Evolutionary conservation across 2,888 invertebrate species (phyloP), one percentile per base, ranked within the genome.

Genomic region (Cacoxenus indagator): DNA sequence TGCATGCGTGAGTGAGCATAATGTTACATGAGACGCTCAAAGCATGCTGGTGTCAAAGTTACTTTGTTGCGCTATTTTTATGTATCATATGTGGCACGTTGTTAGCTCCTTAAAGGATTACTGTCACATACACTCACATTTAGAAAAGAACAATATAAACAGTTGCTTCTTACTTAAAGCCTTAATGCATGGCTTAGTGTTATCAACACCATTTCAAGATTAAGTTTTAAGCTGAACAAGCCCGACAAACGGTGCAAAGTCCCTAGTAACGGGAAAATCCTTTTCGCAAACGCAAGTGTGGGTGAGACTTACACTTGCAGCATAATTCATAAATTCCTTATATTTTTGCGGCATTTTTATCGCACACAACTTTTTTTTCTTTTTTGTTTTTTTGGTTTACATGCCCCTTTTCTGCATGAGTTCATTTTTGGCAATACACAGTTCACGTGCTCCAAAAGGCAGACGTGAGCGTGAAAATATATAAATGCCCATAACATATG

Each of bases 121-220:
- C 37, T 37, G 8, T 37, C 37, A 37, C 2, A 37, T 14, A 37
- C 37, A 37, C 37, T 11, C 37, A 37, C 37, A 1, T 1, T 11
- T 14, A 37, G 1, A 55, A 9, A 55, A 22, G 17, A 22, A n/a
- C 55, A 55, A 61, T 14, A 22, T 61, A 22, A 26, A 19, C 8
- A 6, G 24, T 22, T 14, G 14, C 14, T 37, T 37, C 37, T 37
- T 14, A 14, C 17, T 57, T 14, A 62, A 62, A 27, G 45, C 61
- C n/a, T 24, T 43, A 26, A 43, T 43, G 45, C 31, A 26, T 17
- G 11, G 45, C 61, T 62, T 62, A 29, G 45, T 43, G 43, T 24
- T 62, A 62, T 62, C 61, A 62, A 62, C 61, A 24, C 37, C 22
- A 11, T 24, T 62, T 62, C 45, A 62, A 14, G 45, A 22, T 62